Percentiles rank a stretch among this genome's conserved stretches.
Conservation (phyloP, 1,140 invertebrate species). For the Limonius californicus region DNA sequence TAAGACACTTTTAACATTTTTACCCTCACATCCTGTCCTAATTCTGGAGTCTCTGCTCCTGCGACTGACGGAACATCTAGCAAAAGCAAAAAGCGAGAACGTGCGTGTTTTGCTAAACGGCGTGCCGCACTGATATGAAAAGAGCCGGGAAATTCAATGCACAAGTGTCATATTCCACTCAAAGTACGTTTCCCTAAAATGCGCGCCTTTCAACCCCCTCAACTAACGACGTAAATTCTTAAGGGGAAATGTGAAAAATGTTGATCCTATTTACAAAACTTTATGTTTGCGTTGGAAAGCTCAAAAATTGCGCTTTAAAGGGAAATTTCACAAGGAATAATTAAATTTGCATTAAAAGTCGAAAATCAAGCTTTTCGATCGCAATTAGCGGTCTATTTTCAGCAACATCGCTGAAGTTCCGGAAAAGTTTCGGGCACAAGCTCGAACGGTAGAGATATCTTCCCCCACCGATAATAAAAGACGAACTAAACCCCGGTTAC, state of each 20-base stretch:
- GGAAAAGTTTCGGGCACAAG: not conserved
- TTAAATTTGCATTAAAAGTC: not conserved
- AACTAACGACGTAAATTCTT: too few relatives aligned
- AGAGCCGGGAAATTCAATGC: constrained; percentile 10
- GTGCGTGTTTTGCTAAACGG: constrained; percentile 12
- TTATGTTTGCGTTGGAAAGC: too few relatives aligned
- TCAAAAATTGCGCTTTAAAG: not conserved
- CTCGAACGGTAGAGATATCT: constrained; percentile 1
- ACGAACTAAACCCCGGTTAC: constrained; percentile 4
- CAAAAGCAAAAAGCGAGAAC: constrained; percentile 13
- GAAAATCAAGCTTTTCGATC: not conserved
- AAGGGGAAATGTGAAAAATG: too few relatives aligned
- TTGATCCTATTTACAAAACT: too few relatives aligned
- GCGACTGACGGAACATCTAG: constrained; percentile 2
- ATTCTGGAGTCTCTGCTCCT: not conserved
- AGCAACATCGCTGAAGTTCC: not conserved
- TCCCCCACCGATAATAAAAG: not conserved
- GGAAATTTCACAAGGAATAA: not conserved
- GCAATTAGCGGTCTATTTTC: not conserved
- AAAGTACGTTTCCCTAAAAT: not conserved
- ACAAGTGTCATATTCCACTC: constrained; percentile 7
- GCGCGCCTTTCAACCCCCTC: not conserved
- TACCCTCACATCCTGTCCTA: constrained; percentile 2
- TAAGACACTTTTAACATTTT: constrained; percentile 14
- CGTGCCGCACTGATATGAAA: not conserved